These are phyloP conservation scores for Apomyelois bistriatella DNA, from an alignment of 2,888 invertebrate species.

Conservation along the genomic window DNA sequence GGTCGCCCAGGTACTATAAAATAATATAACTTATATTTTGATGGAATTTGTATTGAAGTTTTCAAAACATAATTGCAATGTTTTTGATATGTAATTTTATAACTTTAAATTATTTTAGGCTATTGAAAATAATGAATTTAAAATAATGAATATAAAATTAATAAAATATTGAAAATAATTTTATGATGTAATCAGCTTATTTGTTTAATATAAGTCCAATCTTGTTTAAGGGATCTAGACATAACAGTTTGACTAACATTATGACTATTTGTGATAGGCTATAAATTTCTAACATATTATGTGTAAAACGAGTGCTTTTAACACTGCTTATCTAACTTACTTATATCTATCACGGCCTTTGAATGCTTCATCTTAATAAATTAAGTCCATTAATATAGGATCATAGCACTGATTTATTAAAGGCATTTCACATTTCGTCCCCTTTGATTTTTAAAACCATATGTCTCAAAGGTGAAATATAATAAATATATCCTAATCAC, in stretches of 20 bases:
- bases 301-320: conserved; percentile 51
- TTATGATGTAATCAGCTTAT: neutral
- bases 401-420: conserved; percentile 30
- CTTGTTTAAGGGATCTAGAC: neutral
- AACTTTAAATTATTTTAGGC: neutral
- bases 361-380: conserved; percentile 37
- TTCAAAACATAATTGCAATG: neutral
- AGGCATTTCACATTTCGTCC: conserved; percentile 30
- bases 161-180: neutral
- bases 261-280: conserved; percentile 39
- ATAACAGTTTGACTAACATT: conserved; percentile 11
- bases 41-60: no score
- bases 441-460: conserved; percentile 6
- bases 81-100: neutral
- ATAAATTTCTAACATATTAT: conserved; percentile 47
- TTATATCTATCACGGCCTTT: conserved; percentile 70
- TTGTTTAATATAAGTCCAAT: neutral
- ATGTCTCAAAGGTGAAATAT: neutral
- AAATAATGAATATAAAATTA: no score
- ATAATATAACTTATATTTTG: no score
- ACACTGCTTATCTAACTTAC: conserved; percentile 47
- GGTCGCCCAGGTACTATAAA: no score
- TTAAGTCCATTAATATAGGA: conserved; percentile 23
- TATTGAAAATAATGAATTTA: no score
- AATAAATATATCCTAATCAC: conserved; percentile 9